phyloP scores from a whole-genome alignment of 1,140 invertebrate species.

The Thrips palmi region DNA sequence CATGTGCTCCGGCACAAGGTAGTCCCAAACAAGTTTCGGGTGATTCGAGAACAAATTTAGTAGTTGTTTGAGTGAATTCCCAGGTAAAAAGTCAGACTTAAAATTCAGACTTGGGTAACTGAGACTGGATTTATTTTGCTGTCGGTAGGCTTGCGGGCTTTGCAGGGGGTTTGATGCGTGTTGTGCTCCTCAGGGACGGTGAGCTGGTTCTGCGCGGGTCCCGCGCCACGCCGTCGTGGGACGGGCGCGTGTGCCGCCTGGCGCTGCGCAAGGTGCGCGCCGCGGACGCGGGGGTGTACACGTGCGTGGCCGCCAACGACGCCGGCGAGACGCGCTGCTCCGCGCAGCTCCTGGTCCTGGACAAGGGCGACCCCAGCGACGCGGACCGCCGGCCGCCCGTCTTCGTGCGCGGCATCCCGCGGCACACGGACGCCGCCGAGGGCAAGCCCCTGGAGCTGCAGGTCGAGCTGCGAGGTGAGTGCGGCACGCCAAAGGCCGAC shows the following conservation, averaged over 20 bases:
- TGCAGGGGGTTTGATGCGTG: too few species aligned
- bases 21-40: too few species aligned
- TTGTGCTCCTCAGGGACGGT: conserved; percentile 29
- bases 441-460: conserved; percentile 37
- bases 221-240: conserved; percentile 21
- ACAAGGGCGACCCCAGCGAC: conserved; percentile 11
- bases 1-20: too few species aligned
- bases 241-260: conserved; percentile 26
- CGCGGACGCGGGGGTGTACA: conserved; percentile 42
- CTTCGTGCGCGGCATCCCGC: conserved; percentile 25
- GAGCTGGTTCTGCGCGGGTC: conserved; percentile 23
- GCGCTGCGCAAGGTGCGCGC: conserved; percentile 29
- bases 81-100: neutral
- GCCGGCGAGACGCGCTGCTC: conserved; percentile 37
- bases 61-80: too few species aligned
- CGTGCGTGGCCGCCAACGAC: conserved; percentile 49
- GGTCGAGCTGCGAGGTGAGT: conserved; percentile 26
- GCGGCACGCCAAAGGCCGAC: too few species aligned
- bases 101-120: conserved; percentile 1
- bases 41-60: too few species aligned
- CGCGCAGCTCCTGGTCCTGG: conserved; percentile 27
- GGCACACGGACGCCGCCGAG: conserved; percentile 32
- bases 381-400: conserved; percentile 24
- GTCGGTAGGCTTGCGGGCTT: too few species aligned
- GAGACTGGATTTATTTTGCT: conserved; percentile 4